These are phyloP conservation scores for Ataeniobius toweri DNA, from an alignment of 2,797 vertebrate species.

Conservation along the genomic window DNA sequence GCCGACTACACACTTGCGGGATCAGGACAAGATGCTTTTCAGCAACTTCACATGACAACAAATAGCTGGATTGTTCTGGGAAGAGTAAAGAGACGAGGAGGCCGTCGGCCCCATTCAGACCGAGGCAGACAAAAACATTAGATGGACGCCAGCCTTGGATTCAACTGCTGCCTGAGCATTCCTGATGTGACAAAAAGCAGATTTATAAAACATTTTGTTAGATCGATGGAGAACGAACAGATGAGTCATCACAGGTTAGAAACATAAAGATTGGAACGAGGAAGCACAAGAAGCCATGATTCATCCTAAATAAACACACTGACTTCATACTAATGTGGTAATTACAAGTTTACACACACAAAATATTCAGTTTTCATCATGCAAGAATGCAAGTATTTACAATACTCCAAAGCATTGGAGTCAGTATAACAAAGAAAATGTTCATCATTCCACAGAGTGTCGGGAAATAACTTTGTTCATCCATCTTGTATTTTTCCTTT, in stretches of 20 bases:
- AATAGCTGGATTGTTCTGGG: constrained; percentile 60
- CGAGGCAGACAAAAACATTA: constrained; percentile 26
- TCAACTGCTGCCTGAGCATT: neutral
- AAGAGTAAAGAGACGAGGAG: constrained; percentile 31
- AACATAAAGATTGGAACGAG: constrained; percentile 6
- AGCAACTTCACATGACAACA: constrained; percentile 73
- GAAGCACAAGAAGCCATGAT: constrained; percentile 6
- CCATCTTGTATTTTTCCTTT: too few relatives aligned
- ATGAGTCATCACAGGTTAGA: neutral
- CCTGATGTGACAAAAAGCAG: constrained; percentile 8
- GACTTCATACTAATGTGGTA: neutral
- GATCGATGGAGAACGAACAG: neutral
- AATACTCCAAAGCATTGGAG: neutral
- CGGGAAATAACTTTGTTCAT: too few relatives aligned
- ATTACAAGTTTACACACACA: constrained; percentile 14
- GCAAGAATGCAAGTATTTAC: constrained; percentile 8
- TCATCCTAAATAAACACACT: constrained; percentile 30
- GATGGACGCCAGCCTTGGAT: constrained; percentile 9
- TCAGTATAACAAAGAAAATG: neutral
- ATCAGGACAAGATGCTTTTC: constrained; percentile 69
- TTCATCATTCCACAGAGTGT: too few relatives aligned
- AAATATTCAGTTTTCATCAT: constrained; percentile 5
- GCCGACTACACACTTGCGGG: constrained; percentile 73
- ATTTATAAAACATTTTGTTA: constrained; percentile 1
- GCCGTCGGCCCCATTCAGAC: constrained; percentile 43